phyloP scores from a whole-genome alignment of 2,113 vertebrate species.

The Lasiurus cinereus region DNA sequence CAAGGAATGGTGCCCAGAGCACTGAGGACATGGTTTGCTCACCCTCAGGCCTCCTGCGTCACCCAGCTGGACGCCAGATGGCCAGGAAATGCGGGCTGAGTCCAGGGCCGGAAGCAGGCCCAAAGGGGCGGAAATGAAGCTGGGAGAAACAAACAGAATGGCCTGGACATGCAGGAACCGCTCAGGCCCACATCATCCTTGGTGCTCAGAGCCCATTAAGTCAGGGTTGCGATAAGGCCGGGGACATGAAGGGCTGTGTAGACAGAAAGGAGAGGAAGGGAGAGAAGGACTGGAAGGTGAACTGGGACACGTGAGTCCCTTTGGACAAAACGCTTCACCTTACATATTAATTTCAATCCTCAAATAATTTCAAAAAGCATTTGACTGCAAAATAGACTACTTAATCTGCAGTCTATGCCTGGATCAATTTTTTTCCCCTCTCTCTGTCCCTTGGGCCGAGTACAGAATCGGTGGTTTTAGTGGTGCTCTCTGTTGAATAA shows the following conservation, averaged over 20 bases:
- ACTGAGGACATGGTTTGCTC: background rate
- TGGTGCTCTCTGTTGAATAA: background rate
- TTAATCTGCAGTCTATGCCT: background rate
- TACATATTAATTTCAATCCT: background rate
- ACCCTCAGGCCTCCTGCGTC: background rate
- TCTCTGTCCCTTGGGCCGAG: background rate
- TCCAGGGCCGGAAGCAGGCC: background rate
- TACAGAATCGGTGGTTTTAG: background rate
- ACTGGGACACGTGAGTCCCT: background rate
- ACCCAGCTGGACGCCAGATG: background rate
- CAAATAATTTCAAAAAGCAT: conserved; percentile 9
- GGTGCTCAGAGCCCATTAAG: conserved; percentile 1
- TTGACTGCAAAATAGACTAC: background rate
- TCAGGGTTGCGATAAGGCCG: background rate
- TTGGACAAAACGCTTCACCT: background rate
- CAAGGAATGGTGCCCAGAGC: background rate
- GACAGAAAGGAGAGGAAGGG: background rate
- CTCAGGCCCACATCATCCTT: background rate
- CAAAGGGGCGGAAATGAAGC: background rate
- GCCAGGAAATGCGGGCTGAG: background rate
- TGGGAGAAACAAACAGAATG: background rate
- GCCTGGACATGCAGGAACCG: background rate
- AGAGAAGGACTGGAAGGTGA: background rate
- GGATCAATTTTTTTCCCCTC: background rate
- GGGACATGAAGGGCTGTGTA: background rate